These are phyloP conservation scores for Propithecus coquereli DNA, from an alignment of 2,113 vertebrate genomes.

Conservation along the genomic window DNA sequence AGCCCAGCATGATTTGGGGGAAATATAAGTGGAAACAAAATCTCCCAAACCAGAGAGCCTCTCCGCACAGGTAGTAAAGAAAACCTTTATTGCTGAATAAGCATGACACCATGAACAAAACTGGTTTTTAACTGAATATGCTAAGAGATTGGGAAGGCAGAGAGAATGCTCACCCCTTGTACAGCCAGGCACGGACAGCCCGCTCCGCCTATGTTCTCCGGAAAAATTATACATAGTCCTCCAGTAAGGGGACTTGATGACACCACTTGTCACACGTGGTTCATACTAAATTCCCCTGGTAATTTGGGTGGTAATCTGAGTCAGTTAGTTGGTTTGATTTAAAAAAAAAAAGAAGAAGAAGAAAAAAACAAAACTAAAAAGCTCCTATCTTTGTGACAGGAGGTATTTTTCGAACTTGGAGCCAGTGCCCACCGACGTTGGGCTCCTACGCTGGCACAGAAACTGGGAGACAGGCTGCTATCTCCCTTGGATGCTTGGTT, in stretches of 20 bases:
- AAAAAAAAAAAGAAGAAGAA: not conserved
- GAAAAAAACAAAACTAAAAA: not conserved
- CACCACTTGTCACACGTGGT: not conserved
- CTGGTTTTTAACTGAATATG: too few species aligned
- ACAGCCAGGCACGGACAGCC: not conserved
- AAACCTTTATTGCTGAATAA: not conserved
- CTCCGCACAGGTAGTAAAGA: not conserved
- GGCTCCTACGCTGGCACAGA: fast-evolving
- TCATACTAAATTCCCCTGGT: not conserved
- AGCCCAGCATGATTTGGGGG: fast-evolving
- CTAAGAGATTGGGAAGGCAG: not conserved
- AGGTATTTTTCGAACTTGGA: not conserved
- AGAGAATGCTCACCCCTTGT: not conserved
- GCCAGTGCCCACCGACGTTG: not conserved
- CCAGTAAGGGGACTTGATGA: not conserved
- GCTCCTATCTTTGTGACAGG: not conserved
- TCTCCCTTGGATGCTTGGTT: not conserved
- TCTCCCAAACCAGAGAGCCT: not conserved
- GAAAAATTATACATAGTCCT: not conserved
- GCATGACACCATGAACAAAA: too few species aligned
- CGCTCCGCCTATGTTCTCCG: not conserved
- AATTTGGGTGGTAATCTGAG: not conserved
- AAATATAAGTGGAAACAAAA: not conserved
- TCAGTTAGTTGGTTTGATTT: not conserved
- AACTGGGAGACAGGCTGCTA: not conserved